phyloP scores from a whole-genome alignment of 2,113 vertebrate species.

The Penelope pileata region DNA sequence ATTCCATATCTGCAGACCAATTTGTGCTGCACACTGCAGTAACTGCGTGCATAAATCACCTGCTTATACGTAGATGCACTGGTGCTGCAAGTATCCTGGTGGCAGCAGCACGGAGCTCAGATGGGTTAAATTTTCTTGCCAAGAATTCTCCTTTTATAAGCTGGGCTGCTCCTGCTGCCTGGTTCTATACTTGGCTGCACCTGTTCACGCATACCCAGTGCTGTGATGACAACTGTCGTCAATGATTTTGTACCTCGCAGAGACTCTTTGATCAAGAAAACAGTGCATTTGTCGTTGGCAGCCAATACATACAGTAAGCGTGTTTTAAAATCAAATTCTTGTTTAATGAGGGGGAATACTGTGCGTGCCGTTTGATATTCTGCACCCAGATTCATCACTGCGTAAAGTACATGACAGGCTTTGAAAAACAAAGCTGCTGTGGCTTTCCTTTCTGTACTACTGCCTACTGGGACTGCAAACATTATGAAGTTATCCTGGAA shows the following conservation, averaged over 20 bases:
- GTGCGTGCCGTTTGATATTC: constrained; percentile 44
- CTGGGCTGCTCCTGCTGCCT: neutral
- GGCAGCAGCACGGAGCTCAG: neutral
- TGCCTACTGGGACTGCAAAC: neutral
- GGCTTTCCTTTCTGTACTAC: neutral
- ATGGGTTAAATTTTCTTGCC: neutral
- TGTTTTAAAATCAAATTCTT: constrained; percentile 42
- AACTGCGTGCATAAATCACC: neutral
- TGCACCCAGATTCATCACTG: constrained; percentile 21
- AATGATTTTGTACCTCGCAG: constrained; percentile 6
- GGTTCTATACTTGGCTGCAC: neutral
- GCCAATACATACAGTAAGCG: neutral
- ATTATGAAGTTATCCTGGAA: neutral
- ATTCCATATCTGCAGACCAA: neutral
- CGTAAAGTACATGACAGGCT: constrained; percentile 36
- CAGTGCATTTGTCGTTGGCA: constrained; percentile 34
- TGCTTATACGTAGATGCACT: neutral
- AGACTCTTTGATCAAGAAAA: constrained; percentile 49
- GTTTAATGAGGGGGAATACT: constrained; percentile 20
- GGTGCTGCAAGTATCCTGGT: neutral
- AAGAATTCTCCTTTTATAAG: neutral
- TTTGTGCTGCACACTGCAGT: neutral
- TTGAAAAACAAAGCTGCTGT: constrained; percentile 15
- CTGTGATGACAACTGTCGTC: neutral
- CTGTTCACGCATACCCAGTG: neutral